Base-by-base conservation (phyloP, 2,113 vertebrate genomes). In the Pteropus alecto region DNA sequence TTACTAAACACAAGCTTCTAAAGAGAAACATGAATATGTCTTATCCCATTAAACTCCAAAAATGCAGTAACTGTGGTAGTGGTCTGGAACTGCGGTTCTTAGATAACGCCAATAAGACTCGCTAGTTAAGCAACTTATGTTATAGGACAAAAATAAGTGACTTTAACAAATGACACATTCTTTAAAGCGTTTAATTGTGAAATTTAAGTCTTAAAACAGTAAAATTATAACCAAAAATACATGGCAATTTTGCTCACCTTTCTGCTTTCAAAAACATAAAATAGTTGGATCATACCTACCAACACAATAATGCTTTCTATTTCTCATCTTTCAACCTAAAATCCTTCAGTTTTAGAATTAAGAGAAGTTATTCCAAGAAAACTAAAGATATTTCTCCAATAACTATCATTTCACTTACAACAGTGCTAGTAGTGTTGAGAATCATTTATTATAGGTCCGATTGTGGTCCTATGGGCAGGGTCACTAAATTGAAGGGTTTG, bases 201-300 rank as follows among this genome's bases (percentile, higher is more conserved):
- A 95, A 87, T 58, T 51, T 74, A 92, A 56, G 7, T 71, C 11
- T 65, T 51, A 1, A 65, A 60, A 51, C 16, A n/a, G 11, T 68
- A 85, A 95, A 95, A 93, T 41, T 60, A 71, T 43, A 73, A 78
- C 16, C 4, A 83, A 97, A 87, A 94, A 54, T 26, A 70, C 1
- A 48, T 0, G 10, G n/a, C 18, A 81, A 24, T 67, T 90, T 87
- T 68, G 4, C 12, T 96, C 21, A 60, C 24, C 6, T 43, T 90
- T 74, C 46, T 76, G 24, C n/a, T 74, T 84, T 68, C 41, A 87
- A 94, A 91, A 33, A 88, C 93, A 87, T 60, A 56, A 87, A 35
- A n/a, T 21, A 56, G 33, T 35, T 68, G 10, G 30, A 14, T 77
- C 28, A 91, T 30, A 74, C 28, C 33, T 74, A 56, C 26, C 26